phyloP scores from a whole-genome alignment of 2,113 vertebrate species.

The Edolisoma coerulescens region DNA sequence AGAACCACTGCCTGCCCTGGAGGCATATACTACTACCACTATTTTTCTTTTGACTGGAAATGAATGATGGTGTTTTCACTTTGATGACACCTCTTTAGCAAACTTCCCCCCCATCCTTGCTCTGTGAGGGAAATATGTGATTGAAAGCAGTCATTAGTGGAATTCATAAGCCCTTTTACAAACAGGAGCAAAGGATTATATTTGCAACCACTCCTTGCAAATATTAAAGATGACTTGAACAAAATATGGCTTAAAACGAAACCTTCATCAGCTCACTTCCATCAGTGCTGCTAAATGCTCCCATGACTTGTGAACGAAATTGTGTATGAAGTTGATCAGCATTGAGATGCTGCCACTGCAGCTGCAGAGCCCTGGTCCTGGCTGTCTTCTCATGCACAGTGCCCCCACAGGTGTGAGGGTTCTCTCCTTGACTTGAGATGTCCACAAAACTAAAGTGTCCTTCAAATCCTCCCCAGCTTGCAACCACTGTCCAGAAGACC shows the following conservation, averaged over 20 bases:
- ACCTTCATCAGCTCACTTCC: neutral
- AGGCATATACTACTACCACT: too few relatives aligned
- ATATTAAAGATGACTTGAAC: neutral
- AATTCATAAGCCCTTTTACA: neutral
- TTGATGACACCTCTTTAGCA: neutral
- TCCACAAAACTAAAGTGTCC: neutral
- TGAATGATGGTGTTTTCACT: neutral
- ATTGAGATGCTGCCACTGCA: neutral
- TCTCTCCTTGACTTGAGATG: neutral
- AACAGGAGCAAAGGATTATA: neutral
- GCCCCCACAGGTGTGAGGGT: too few relatives aligned
- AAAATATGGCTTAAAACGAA: neutral
- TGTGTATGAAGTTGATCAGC: neutral
- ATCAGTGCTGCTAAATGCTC: neutral
- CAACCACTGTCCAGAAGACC: neutral
- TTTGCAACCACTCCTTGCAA: neutral
- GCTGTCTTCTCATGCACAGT: neutral
- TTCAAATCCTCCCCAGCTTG: neutral
- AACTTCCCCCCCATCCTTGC: neutral
- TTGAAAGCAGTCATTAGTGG: neutral
- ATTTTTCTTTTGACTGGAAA: neutral
- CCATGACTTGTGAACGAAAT: neutral
- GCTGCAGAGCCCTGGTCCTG: neutral
- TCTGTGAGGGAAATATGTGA: neutral
- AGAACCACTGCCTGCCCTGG: neutral